Base-by-base conservation (phyloP, 2,113 vertebrate species). In the Pavo muticus region DNA sequence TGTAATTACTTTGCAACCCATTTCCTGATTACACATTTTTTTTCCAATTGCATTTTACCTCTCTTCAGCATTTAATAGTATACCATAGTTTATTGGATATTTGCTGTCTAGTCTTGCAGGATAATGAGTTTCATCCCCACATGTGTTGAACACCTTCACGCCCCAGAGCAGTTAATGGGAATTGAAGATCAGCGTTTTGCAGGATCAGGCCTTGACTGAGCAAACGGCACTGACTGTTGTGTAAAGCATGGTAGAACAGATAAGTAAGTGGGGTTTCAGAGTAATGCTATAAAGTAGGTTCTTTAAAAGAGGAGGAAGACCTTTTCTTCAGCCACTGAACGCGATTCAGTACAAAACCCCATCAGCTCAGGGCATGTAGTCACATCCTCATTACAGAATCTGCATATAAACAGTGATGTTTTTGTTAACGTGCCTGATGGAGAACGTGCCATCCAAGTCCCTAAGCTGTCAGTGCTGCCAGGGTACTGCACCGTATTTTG, bases 51-150 rank as follows among this genome's bases (percentile, higher is more conserved):
- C 84, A 44, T 92, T 94, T 94, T 77, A 32, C 64, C 84, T 80
- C 76, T 84, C 74, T 83, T 74, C 90, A 87, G 82, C 32, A 0
- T 76, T 94, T 89, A 81, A 88, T 72, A 65, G 75, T 40, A 1
- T 20, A 47, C 21, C 48, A 14, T 35, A 75, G 73, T 65, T 91
- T 89, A 95, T 37, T 88, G 94, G 75, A 37, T 93, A 91, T 82
- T 82, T 95, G 81, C 57, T 57, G 78, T 35, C 59, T 15, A 63
- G 72, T 72, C 81, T 85, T 42, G 71, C 52, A 85, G 84, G 87
- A 50, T 93, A 93, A 90, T 81, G 84, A 87, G 67, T 90, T 94
- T 87, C 69, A 59, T 94, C 74, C 87, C 85, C 74, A 56, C 54
- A 17, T 59, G 35, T 70, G 87, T 8, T 83, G 93, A 80, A 61